Evolutionary conservation across 2,113 vertebrate species (phyloP).

Genomic region (Lampris incognitus): DNA sequence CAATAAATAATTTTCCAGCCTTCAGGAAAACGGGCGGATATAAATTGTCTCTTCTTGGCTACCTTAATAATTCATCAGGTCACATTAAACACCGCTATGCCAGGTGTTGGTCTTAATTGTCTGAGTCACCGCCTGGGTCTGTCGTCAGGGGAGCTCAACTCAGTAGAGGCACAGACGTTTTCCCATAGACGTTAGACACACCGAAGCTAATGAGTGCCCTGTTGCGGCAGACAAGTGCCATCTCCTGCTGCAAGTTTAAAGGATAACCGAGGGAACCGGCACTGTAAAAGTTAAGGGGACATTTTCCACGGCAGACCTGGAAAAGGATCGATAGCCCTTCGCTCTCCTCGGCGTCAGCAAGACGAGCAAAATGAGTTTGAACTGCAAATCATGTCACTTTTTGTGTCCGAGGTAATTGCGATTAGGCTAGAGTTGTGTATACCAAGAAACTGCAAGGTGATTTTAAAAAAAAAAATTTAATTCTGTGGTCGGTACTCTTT

Average conservation of each 20-base stretch:
- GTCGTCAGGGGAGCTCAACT: not conserved
- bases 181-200: not conserved
- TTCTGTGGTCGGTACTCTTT: no score
- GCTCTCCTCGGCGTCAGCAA: no score
- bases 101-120: conserved; percentile 44
- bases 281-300: no score
- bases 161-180: not conserved
- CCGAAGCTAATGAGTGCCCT: not conserved
- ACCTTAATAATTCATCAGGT: conserved; percentile 50
- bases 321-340: no score
- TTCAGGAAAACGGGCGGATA: conserved; percentile 40
- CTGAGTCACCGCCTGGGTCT: conserved; percentile 20
- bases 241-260: not conserved
- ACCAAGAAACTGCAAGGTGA: no score
- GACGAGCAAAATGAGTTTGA: no score
- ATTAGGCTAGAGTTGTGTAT: no score
- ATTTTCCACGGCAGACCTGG: no score
- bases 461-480: no score
- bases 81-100: conserved; percentile 7
- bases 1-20: conserved; percentile 69
- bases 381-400: no score
- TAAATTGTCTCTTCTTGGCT: conserved; percentile 40
- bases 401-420: no score
- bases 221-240: not conserved
- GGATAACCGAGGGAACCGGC: no score